Evolutionary conservation across 2,113 vertebrate genomes (phyloP).

Genomic region (Gallinago paraguaiae): DNA sequence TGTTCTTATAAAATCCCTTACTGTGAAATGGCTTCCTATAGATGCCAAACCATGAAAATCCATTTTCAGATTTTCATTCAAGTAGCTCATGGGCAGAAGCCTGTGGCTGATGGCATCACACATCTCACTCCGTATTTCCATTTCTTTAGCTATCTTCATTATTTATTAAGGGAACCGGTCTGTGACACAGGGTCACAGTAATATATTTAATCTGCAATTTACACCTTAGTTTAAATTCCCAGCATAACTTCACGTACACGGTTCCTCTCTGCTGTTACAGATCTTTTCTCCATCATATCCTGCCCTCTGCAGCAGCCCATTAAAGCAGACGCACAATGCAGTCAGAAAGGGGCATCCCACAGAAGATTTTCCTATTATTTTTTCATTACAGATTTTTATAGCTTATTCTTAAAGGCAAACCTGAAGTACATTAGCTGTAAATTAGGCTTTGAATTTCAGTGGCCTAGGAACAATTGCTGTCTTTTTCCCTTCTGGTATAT

Average conservation of each 20-base stretch:
- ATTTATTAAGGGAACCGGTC: neutral
- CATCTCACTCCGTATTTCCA: neutral
- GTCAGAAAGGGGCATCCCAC: neutral
- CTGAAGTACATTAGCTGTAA: constrained; percentile 3
- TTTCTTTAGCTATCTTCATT: neutral
- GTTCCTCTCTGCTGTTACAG: neutral
- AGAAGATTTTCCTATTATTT: neutral
- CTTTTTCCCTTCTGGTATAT: neutral
- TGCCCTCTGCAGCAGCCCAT: neutral
- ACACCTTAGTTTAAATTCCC: constrained; percentile 27
- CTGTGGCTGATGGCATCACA: neutral
- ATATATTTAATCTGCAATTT: constrained; percentile 18
- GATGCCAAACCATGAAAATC: constrained; percentile 33
- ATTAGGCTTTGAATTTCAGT: constrained; percentile 24
- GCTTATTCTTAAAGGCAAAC: constrained; percentile 5
- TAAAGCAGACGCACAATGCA: neutral
- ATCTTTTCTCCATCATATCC: neutral
- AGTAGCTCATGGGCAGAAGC: neutral
- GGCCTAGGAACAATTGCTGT: neutral
- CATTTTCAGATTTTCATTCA: constrained; percentile 21
- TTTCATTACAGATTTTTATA: neutral
- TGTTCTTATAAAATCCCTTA: constrained; percentile 9
- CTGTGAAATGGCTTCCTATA: constrained; percentile 39
- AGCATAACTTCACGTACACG: neutral
- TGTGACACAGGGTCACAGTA: neutral